These are phyloP conservation scores for Oxycera nigricornis DNA, from an alignment of 2,888 invertebrate species.

Conservation along the genomic window DNA sequence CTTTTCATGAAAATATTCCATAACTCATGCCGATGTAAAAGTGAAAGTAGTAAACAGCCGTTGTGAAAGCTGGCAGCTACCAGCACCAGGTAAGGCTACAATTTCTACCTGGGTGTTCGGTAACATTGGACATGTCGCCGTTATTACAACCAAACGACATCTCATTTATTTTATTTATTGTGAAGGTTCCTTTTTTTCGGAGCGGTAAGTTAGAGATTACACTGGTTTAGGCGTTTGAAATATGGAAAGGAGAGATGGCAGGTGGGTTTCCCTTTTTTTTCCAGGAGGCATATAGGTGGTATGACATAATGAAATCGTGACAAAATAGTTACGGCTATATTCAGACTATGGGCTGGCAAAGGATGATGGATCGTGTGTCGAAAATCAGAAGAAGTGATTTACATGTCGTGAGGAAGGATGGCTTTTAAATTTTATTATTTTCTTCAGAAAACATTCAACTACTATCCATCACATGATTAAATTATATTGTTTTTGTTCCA, in stretches of 20 bases:
- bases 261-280: too few species aligned
- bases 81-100: background rate
- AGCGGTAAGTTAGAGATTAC: background rate
- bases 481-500: too few species aligned
- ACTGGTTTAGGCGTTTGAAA: background rate
- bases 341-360: background rate
- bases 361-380: too few species aligned
- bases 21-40: background rate
- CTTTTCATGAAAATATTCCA: background rate
- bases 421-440: too few species aligned
- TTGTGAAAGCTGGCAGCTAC: background rate
- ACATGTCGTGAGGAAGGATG: too few species aligned
- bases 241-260: too few species aligned
- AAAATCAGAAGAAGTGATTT: too few species aligned
- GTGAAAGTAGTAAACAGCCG: background rate
- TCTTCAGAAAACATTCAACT: too few species aligned
- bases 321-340: too few species aligned
- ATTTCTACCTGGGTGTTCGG: background rate
- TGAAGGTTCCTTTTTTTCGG: background rate
- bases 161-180: constrained; percentile 3
- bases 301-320: too few species aligned
- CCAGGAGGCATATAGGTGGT: too few species aligned
- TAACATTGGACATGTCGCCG: background rate
- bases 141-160: constrained; percentile 2
- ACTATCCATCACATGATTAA: too few species aligned